A percentile compares a stretch with the other conserved stretches of the same genome.
These are phyloP conservation scores for Ancistrus triradiatus DNA, from an alignment of 2,113 vertebrate genomes.

Conservation along the genomic window DNA sequence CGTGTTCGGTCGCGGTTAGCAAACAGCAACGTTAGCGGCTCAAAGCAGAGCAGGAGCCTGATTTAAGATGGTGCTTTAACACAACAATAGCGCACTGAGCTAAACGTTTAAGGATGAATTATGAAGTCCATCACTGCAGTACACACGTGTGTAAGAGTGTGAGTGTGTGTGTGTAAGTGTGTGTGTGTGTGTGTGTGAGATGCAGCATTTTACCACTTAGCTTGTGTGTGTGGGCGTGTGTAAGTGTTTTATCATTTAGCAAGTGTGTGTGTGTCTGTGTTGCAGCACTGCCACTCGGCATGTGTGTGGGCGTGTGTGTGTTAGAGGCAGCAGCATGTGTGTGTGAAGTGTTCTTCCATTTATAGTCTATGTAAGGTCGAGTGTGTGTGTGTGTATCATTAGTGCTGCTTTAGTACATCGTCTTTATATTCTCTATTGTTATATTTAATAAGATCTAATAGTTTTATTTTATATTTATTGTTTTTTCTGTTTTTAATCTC, in stretches of 20 bases:
- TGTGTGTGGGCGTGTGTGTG: not conserved
- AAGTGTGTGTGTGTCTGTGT: not conserved
- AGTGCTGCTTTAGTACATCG: too few species aligned
- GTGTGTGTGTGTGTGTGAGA: conserved; percentile 6
- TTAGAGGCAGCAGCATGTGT: not conserved
- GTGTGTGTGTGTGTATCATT: not conserved
- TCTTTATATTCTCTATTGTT: too few species aligned
- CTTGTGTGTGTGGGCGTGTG: not conserved
- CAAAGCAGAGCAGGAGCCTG: conserved; percentile 7
- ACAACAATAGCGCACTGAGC: conserved; percentile 9
- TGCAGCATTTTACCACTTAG: not conserved
- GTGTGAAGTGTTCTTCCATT: too few species aligned
- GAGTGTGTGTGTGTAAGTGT: not conserved
- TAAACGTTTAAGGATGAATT: not conserved
- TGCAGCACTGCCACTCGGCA: too few species aligned
- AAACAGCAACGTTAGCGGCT: not conserved
- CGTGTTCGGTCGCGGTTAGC: not conserved
- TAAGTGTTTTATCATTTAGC: not conserved
- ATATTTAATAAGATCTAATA: too few species aligned
- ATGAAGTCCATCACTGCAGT: conserved; percentile 1
- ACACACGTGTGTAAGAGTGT: not conserved
- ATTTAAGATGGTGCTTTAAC: conserved; percentile 13
- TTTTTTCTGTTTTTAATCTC: too few species aligned
- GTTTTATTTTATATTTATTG: too few species aligned
- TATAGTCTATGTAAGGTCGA: too few species aligned